phyloP scores from a whole-genome alignment of 2,888 invertebrate species.

The Hemithea aestivaria region DNA sequence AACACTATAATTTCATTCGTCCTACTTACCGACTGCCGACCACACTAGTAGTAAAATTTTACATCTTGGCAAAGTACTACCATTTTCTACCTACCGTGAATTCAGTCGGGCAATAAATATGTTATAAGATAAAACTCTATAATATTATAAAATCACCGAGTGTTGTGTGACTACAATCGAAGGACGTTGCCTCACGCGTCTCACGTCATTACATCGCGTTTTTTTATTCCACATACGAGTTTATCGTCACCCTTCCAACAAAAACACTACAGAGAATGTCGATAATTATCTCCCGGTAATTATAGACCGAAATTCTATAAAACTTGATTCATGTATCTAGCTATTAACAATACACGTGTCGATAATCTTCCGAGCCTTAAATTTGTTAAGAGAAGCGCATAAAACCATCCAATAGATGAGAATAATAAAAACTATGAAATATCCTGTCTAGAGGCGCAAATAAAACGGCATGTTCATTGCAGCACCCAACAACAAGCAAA shows the following conservation, averaged over 20 bases:
- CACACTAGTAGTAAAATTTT: conserved; percentile 25
- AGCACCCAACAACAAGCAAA: conserved; percentile 22
- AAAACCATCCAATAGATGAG: no score
- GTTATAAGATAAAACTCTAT: conserved; percentile 31
- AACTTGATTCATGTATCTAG: no score
- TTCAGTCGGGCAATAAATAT: conserved; percentile 25
- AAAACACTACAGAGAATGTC: no score
- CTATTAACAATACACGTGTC: no score
- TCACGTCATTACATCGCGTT: background rate
- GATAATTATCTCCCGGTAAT: no score
- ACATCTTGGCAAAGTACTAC: conserved; percentile 21
- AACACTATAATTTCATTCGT: conserved; percentile 30
- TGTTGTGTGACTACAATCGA: conserved; percentile 33
- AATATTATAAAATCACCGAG: conserved; percentile 33
- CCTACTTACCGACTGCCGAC: conserved; percentile 24
- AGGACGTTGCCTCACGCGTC: conserved; percentile 16
- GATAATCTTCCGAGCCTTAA: no score
- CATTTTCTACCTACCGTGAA: conserved; percentile 31
- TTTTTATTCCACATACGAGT: background rate
- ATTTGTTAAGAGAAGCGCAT: no score
- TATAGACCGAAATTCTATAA: no score
- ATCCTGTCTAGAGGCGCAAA: conserved; percentile 5
- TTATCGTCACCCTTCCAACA: no score
- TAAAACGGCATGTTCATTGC: conserved; percentile 9
- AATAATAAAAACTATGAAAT: background rate